Evolutionary conservation across 1,140 invertebrate species (phyloP).

Genomic region (Gryon sp.): DNA sequence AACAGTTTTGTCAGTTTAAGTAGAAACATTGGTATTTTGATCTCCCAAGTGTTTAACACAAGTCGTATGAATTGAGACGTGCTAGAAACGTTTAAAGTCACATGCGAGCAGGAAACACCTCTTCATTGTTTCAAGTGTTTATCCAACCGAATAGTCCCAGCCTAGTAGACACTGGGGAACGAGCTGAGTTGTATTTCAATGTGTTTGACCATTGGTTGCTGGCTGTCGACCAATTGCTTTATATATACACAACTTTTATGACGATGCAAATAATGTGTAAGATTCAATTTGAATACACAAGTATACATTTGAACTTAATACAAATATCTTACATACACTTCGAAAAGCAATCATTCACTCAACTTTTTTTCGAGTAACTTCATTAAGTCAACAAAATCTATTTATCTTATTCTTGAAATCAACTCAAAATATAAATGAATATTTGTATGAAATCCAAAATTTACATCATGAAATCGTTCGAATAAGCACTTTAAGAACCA

Average conservation of each 20-base stretch:
- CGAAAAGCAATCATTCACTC: too few species aligned
- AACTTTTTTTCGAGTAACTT: neutral
- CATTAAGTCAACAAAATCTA: too few species aligned
- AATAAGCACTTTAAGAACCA: neutral
- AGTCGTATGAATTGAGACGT: slow-evolving; percentile 11
- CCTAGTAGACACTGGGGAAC: slow-evolving; percentile 34
- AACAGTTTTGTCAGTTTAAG: slow-evolving; percentile 4
- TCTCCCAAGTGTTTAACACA: slow-evolving; percentile 7
- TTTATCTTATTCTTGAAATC: too few species aligned
- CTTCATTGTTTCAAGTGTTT: slow-evolving; percentile 37
- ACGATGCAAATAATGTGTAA: slow-evolving; percentile 23
- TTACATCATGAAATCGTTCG: neutral
- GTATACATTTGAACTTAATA: neutral
- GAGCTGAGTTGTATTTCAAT: slow-evolving; percentile 40
- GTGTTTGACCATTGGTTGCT: slow-evolving; percentile 38
- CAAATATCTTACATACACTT: too few species aligned
- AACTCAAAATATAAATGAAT: slow-evolving; percentile 14
- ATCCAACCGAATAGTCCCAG: slow-evolving; percentile 38
- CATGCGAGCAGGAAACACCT: slow-evolving; percentile 30
- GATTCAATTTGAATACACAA: neutral
- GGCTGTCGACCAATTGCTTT: slow-evolving; percentile 46
- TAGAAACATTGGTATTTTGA: neutral
- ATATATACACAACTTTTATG: slow-evolving; percentile 42
- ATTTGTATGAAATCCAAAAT: slow-evolving; percentile 25
- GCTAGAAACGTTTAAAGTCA: slow-evolving; percentile 33